Evolutionary conservation across 2,888 invertebrate genomes (phyloP).

Genomic region (Acanthopleura granulata): DNA sequence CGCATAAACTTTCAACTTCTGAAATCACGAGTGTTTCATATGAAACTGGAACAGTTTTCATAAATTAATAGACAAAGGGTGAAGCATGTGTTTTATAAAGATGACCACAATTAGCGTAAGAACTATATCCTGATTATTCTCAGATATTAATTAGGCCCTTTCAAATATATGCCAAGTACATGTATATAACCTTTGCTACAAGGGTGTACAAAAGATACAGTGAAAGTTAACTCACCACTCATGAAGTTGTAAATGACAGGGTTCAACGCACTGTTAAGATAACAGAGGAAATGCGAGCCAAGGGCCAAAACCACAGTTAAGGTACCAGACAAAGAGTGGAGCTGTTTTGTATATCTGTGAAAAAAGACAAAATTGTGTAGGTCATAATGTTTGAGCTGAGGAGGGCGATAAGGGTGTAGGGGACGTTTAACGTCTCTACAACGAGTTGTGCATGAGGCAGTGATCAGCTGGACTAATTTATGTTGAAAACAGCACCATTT

Average conservation of each 20-base stretch:
- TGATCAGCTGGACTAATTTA: not conserved
- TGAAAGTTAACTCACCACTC: constrained; percentile 15
- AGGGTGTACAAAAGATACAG: not conserved
- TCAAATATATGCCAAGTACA: not conserved
- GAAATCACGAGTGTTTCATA: no score
- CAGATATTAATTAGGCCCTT: no score
- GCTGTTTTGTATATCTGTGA: not conserved
- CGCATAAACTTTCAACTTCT: no score
- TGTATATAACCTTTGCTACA: not conserved
- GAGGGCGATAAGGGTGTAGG: not conserved
- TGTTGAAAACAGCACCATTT: not conserved
- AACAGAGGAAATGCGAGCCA: not conserved
- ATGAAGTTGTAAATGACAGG: constrained; percentile 20
- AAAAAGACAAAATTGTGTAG: not conserved
- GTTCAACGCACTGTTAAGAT: constrained; percentile 11
- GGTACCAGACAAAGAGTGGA: not conserved
- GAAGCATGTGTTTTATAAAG: no score
- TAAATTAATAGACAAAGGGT: no score
- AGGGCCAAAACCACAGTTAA: not conserved
- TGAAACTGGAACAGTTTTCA: no score
- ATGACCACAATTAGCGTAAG: no score
- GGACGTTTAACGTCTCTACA: not conserved
- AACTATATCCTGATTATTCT: no score
- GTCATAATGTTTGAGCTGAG: no score
- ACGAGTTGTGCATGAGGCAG: not conserved